Evolutionary conservation across 2,113 vertebrate genomes (phyloP).

Genomic region (Raphicerus campestris): DNA sequence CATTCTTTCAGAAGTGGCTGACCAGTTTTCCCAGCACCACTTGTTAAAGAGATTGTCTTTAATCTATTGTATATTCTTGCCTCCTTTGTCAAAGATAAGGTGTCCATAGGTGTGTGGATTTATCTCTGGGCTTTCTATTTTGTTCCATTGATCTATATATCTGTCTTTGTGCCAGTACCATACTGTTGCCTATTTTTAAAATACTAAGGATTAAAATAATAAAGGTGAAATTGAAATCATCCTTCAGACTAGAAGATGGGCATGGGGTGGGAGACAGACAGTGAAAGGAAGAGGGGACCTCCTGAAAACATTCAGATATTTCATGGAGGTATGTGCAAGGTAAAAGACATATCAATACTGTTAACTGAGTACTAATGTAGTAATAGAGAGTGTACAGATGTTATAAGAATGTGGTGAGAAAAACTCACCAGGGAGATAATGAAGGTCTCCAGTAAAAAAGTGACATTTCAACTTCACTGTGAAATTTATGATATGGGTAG

Average conservation of each 20-base stretch:
- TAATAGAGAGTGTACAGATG: neutral
- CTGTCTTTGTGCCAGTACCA: no score
- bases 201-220: neutral
- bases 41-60: no score
- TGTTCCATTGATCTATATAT: no score
- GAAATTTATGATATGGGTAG: neutral
- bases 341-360: neutral
- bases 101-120: no score
- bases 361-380: neutral
- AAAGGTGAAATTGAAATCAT: neutral
- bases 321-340: neutral
- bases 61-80: no score
- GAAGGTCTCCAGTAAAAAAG: neutral
- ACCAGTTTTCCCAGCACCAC: no score
- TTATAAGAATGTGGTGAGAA: neutral
- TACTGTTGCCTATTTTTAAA: neutral
- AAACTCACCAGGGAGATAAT: neutral
- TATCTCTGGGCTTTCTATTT: no score
- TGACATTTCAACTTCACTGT: neutral
- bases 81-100: no score
- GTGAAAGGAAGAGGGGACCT: neutral
- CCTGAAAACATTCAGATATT: neutral
- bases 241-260: neutral
- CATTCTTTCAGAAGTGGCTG: no score
- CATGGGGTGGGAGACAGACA: neutral